phyloP scores from a whole-genome alignment of 2,888 invertebrate species.

The Lobophora halterata region DNA sequence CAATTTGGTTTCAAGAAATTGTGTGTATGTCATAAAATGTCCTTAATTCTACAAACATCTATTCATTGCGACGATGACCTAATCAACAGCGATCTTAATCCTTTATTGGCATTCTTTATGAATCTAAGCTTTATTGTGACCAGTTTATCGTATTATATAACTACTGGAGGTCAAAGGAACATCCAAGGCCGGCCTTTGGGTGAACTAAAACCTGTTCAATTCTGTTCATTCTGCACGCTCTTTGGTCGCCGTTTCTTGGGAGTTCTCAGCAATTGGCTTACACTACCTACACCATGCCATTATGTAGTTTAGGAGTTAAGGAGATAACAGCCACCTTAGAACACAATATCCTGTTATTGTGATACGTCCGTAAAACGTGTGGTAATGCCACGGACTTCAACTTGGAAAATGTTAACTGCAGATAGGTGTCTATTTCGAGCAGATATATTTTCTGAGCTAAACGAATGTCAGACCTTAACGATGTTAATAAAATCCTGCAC shows the following conservation, averaged over 20 bases:
- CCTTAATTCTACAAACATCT: constrained; percentile 14
- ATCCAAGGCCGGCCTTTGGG: constrained; percentile 54
- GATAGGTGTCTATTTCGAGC: too few species aligned
- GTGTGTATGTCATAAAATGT: too few species aligned
- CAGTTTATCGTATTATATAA: constrained; percentile 57
- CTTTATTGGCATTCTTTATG: constrained; percentile 38
- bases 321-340: constrained; percentile 33
- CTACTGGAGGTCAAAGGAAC: constrained; percentile 56
- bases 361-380: constrained; percentile 17
- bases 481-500: not conserved
- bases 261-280: constrained; percentile 13
- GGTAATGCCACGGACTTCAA: too few species aligned
- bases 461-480: not conserved
- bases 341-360: constrained; percentile 26
- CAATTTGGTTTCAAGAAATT: too few species aligned
- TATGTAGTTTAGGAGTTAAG: constrained; percentile 40
- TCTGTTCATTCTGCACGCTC: too few species aligned
- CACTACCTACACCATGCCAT: constrained; percentile 38
- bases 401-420: too few species aligned
- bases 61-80: constrained; percentile 32
- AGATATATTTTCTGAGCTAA: too few species aligned
- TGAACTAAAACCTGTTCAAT: constrained; percentile 52
- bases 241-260: not conserved
- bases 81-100: constrained; percentile 31
- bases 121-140: constrained; percentile 46